These are phyloP conservation scores for Hystrix brachyura DNA, from an alignment of 2,113 vertebrate genomes.

Conservation along the genomic window DNA sequence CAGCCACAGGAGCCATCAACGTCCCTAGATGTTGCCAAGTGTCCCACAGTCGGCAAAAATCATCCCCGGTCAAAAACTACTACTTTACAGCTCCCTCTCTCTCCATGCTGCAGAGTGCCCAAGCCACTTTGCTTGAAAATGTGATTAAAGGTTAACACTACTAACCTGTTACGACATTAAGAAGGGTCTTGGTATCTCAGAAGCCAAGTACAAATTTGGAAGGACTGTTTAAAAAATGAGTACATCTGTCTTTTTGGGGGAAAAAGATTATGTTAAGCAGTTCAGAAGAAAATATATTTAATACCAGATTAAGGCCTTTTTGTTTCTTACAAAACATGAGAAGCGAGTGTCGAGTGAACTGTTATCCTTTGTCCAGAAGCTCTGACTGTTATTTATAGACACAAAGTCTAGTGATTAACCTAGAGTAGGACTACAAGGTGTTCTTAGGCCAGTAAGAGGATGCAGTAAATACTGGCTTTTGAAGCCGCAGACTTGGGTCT, in stretches of 20 bases:
- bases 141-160: neutral
- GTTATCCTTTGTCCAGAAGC: constrained; percentile 19
- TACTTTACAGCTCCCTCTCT: neutral
- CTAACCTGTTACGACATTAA: neutral
- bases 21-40: neutral
- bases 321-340: neutral
- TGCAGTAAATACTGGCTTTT: neutral
- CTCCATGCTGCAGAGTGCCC: neutral
- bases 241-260: neutral
- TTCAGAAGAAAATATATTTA: neutral
- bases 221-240: neutral
- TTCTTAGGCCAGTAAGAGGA: neutral
- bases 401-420: neutral
- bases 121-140: neutral
- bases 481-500: neutral
- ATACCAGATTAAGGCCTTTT: neutral
- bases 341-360: neutral
- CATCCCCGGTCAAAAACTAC: neutral
- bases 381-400: neutral
- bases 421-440: neutral
- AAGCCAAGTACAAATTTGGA: neutral
- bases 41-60: neutral
- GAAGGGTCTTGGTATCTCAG: neutral
- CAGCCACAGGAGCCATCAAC: neutral
- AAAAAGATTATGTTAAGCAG: neutral